These are phyloP conservation scores for Lethrus apterus DNA, from an alignment of 1,140 invertebrate genomes.

Conservation along the genomic window DNA sequence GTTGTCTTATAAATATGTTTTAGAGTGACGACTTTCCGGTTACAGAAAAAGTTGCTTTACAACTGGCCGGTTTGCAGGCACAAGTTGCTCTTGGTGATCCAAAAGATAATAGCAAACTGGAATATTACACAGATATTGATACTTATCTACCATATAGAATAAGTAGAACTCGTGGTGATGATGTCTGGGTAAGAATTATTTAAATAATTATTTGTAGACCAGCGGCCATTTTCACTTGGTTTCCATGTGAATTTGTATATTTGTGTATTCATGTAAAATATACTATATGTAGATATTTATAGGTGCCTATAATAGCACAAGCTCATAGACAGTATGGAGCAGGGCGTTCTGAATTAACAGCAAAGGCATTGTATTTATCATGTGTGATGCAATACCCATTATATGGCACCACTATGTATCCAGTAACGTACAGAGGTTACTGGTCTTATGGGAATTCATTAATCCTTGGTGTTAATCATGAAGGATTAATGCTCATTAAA, in stretches of 20 bases:
- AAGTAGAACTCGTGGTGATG: slow-evolving; percentile 60
- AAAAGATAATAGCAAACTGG: slow-evolving; percentile 56
- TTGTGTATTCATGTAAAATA: background rate
- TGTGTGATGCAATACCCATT: slow-evolving; percentile 96
- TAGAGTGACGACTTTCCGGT: slow-evolving; percentile 91
- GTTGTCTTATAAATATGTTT: slow-evolving; percentile 29
- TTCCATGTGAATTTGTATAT: background rate
- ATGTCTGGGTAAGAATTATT: slow-evolving; percentile 58
- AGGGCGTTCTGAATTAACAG: slow-evolving; percentile 81
- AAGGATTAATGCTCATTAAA: slow-evolving; percentile 82
- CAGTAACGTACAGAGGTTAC: slow-evolving; percentile 78
- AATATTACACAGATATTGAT: slow-evolving; percentile 74
- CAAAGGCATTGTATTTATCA: slow-evolving; percentile 89
- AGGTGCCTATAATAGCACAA: slow-evolving; percentile 77
- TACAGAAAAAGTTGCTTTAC: slow-evolving; percentile 88
- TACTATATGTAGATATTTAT: no score
- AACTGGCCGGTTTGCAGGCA: slow-evolving; percentile 87
- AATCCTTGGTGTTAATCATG: slow-evolving; percentile 81
- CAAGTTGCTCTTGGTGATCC: slow-evolving; percentile 89
- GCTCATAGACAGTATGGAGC: slow-evolving; percentile 85
- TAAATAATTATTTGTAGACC: background rate
- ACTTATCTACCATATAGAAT: slow-evolving; percentile 75
- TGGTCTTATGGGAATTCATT: slow-evolving; percentile 59
- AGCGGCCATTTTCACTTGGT: background rate
- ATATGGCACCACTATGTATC: slow-evolving; percentile 90